These are phyloP conservation scores for Andricus curvator DNA, from an alignment of 2,888 invertebrate genomes.

Conservation along the genomic window DNA sequence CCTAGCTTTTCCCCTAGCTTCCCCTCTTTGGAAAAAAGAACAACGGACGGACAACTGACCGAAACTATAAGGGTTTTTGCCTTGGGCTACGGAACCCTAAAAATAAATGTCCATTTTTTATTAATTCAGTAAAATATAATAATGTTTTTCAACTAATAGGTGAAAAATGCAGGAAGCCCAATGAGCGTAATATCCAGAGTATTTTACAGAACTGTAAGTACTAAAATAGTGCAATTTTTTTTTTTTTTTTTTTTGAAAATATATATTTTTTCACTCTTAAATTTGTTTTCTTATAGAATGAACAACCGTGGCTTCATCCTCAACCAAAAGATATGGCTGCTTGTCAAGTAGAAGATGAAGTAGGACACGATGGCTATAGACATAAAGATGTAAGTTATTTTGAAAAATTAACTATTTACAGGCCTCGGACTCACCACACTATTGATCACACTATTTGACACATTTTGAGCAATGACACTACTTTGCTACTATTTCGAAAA, in stretches of 20 bases:
- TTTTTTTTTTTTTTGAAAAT: background rate
- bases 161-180: slow-evolving; percentile 74
- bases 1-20: no score
- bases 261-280: background rate
- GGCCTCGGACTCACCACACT: no score
- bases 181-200: slow-evolving; percentile 76
- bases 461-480: no score
- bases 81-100: no score
- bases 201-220: slow-evolving; percentile 74
- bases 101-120: background rate
- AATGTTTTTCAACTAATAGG: slow-evolving; percentile 57
- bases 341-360: slow-evolving; percentile 66
- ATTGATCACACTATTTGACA: no score
- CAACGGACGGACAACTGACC: no score
- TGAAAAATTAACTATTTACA: background rate
- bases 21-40: no score
- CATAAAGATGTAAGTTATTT: slow-evolving; percentile 70
- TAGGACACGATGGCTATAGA: slow-evolving; percentile 70
- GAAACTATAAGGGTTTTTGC: no score
- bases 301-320: slow-evolving; percentile 74
- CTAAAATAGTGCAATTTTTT: background rate
- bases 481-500: no score
- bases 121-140: slow-evolving; percentile 5
- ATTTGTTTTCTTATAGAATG: slow-evolving; percentile 62
- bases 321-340: slow-evolving; percentile 71